Evolutionary conservation across 2,113 vertebrate species (phyloP).

Genomic region (Platycercus adscitus): DNA sequence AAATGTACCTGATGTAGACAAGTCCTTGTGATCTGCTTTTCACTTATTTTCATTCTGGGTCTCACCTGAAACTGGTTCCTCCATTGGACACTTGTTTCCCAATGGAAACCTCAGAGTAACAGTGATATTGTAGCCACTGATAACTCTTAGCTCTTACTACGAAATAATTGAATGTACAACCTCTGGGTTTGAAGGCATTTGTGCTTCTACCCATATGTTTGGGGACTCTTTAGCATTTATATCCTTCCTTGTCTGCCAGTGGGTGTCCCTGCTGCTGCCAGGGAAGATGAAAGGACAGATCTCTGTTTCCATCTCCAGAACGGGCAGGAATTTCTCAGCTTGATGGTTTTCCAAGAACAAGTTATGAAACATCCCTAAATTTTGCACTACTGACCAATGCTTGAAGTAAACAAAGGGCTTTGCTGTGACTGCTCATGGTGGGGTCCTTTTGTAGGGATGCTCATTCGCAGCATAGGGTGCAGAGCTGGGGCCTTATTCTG

Average conservation of each 20-base stretch:
- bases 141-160: neutral
- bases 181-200: neutral
- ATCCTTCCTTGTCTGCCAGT: fast-evolving
- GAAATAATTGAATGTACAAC: neutral
- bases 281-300: neutral
- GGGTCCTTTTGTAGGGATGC: fast-evolving
- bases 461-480: neutral
- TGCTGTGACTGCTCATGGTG: neutral
- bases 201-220: neutral
- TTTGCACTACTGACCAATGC: neutral
- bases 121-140: neutral
- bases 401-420: neutral
- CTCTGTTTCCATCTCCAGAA: neutral
- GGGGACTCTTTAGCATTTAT: neutral
- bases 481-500: neutral
- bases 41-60: neutral
- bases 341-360: neutral
- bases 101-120: neutral
- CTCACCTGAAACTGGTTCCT: neutral
- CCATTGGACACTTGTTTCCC: neutral
- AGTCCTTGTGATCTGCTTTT: neutral
- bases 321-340: neutral
- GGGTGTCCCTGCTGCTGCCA: neutral
- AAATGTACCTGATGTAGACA: too few species aligned
- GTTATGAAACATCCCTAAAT: neutral